Evolutionary conservation across 2,113 vertebrate species (phyloP), one percentile per base, ranked within the genome.

Genomic region (Crotalus tigris): DNA sequence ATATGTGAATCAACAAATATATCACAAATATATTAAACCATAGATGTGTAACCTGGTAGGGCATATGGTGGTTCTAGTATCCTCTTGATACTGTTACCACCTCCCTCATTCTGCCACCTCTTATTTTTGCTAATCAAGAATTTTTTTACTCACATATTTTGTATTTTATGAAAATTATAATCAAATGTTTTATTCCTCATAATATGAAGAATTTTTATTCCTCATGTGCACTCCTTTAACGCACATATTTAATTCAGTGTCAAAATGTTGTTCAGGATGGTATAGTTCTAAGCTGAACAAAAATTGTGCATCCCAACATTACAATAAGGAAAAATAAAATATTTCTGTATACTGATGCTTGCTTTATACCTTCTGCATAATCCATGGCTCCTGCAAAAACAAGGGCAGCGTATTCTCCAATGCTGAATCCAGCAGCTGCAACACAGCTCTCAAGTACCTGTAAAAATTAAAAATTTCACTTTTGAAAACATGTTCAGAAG

Each of bases 371-470:
- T 98, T 99, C 98, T 81, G 98, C 95, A 93, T 98, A 99, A 46
- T 97, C 97, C 96, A 99, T 97, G 61, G 99, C 98, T 92, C 99
- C 99, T 0, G 99, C 98, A 96, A 99, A 99, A 44, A 99, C 99
- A 0, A 99, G 98, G 88, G 99, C 99, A 12, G 99, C 98, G 81
- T 98, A 99, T 91, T 99, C 99, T 33, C 99, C 99, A 85, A 99
- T 98, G 24, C 99, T 99, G 97, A 99, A 99, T 1, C 99, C 99
- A 24, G 99, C 99, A 10, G 98, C 98, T 12, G 98, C 98, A 54
- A 99, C 98, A 93, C 99, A 99, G 33, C 94, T 98, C 97, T 99
- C 99, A 86, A 99, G 95, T 1, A 98, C 99, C 99, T 99, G 97
- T 7, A 85, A 69, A 94, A 85, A 94, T 87, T 93, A 46, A 81